Evolutionary conservation across 2,888 invertebrate species (phyloP), one percentile per base, ranked within the genome.

Genomic region (Troilus luridus): DNA sequence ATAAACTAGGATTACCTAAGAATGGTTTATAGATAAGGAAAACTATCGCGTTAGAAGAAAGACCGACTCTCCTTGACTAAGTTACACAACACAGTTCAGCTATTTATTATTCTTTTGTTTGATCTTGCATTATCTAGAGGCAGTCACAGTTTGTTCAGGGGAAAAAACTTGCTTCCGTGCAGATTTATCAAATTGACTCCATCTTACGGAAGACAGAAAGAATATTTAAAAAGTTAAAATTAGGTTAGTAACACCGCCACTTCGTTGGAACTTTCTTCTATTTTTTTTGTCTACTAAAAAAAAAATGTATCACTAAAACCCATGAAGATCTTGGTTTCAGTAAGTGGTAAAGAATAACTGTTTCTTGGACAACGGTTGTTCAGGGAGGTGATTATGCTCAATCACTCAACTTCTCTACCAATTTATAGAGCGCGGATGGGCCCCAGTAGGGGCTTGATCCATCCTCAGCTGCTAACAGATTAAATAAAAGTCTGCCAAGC

Each of bases 81-180:
- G 72, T 77, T 77, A 27, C 41, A 77, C 41, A 77, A 77, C 72
- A 0, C 72, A 0, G 72, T 19, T 17, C 27, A 77, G 27, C 72
- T 11, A 27, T 77, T 77, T 77, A 77, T 77, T 17, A 77, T 77
- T 77, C 72, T 77, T 77, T 77, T 77, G 72, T 77, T 41, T 77
- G 41, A 77, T 77, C 14, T 19, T 41, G 17, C 9, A 27, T 77
- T 77, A 77, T 27, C 27, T 77, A 2, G 9, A 12, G 27, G 72
- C 27, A 72, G 41, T 41, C 41, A 77, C 27, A 0, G 72, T 77
- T 17, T 41, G 3, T 19, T 17, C 27, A 9, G 14, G 72, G 72
- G 17, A 41, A 77, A 77, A 27, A 41, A 41, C 72, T 17, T 41
- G 72, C 72, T 19, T 41, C 72, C 17, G 14, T 77, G 10, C 27